These are phyloP conservation scores for Brachionus manjavacas DNA, from an alignment of 1,140 invertebrate genomes.

Conservation along the genomic window DNA sequence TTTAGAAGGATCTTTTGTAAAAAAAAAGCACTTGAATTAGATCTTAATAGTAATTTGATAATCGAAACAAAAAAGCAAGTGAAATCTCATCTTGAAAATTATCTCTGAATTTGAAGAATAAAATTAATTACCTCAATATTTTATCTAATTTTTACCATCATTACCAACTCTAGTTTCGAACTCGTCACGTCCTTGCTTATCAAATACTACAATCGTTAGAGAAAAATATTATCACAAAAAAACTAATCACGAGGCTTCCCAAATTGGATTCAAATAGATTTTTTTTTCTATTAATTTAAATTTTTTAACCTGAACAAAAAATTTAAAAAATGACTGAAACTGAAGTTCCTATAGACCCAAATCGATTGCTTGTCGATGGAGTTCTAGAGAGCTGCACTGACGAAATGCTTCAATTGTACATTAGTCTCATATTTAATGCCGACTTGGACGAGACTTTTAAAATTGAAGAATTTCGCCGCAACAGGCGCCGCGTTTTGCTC, in stretches of 20 bases:
- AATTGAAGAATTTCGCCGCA: conserved; percentile 32
- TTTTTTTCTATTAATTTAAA: background rate
- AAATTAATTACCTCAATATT: conserved; percentile 25
- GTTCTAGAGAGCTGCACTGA: background rate
- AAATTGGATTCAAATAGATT: background rate
- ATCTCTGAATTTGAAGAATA: background rate
- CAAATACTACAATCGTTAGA: background rate
- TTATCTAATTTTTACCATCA: background rate
- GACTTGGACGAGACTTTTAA: conserved; percentile 36
- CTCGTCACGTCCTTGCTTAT: conserved; percentile 13
- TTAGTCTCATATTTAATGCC: conserved; percentile 3
- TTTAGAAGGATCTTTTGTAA: background rate
- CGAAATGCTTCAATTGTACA: conserved; percentile 39
- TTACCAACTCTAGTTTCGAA: background rate
- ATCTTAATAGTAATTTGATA: background rate
- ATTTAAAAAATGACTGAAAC: background rate
- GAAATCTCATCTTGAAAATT: background rate
- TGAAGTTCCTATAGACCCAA: background rate
- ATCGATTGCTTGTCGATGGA: background rate
- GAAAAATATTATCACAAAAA: background rate
- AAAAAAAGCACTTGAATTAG: background rate
- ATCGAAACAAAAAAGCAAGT: background rate
- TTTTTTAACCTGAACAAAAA: background rate
- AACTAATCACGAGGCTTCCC: background rate
- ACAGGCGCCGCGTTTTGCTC: background rate